Conservation (phyloP, 2,888 invertebrate species). For the Sphaerophoria taeniata region DNA sequence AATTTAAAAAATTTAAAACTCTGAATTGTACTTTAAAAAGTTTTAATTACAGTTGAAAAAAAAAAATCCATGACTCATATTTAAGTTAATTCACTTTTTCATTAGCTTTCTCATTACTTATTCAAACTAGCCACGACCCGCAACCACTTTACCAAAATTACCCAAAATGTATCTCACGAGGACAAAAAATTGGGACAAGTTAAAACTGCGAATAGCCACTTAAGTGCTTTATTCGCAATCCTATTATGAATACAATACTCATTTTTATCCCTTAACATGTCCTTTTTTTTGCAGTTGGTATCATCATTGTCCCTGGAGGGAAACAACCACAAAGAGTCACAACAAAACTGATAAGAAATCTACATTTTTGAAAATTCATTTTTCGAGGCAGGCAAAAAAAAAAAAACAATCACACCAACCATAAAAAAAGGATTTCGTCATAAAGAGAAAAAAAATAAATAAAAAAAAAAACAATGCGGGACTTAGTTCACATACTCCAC, state of each 20-base stretch:
- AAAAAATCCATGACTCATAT: no score
- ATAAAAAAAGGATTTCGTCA: slow-evolving; percentile 6
- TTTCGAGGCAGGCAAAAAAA: neutral
- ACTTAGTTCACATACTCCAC: neutral
- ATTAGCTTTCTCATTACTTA: no score
- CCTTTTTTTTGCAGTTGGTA: slow-evolving; percentile 9
- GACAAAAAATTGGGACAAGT: no score
- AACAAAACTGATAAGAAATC: neutral
- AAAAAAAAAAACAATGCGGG: slow-evolving; percentile 15
- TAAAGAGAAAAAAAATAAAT: neutral
- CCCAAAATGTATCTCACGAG: no score
- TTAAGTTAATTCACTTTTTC: no score
- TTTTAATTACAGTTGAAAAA: no score
- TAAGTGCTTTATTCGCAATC: slow-evolving; percentile 62
- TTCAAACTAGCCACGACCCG: no score
- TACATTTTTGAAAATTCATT: slow-evolving; percentile 19
- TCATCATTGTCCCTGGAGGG: slow-evolving; percentile 14
- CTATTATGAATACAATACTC: slow-evolving; percentile 37
- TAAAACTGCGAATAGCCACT: slow-evolving; percentile 29
- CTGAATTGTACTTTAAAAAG: no score
- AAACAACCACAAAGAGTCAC: neutral
- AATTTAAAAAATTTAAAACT: no score
- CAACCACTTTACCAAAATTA: no score
- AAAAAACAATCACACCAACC: neutral
- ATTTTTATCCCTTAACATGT: slow-evolving; percentile 15